Evolutionary conservation across 2,797 vertebrate genomes (phyloP).

Genomic region (Rostrhamus sociabilis): DNA sequence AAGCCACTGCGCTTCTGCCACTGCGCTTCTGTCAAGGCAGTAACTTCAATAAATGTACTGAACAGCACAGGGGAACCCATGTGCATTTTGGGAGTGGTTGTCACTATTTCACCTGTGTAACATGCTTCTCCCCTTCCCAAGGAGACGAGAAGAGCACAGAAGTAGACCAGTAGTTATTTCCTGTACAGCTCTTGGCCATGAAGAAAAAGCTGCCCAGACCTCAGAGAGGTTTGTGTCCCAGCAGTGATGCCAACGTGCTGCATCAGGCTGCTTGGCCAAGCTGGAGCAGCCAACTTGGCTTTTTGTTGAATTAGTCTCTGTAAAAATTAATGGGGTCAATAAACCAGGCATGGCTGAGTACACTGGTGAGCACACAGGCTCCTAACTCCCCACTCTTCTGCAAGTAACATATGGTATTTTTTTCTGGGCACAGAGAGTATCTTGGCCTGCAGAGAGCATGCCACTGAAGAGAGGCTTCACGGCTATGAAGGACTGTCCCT

Average conservation of each 20-base stretch:
- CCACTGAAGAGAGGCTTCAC: neutral
- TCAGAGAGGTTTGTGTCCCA: neutral
- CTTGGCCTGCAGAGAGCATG: neutral
- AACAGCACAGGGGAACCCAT: neutral
- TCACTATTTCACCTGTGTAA: neutral
- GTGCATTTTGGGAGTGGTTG: neutral
- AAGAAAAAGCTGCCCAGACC: neutral
- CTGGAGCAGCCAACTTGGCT: neutral
- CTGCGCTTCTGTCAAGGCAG: neutral
- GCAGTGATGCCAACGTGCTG: neutral
- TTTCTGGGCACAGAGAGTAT: neutral
- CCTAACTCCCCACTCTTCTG: neutral
- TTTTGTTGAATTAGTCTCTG: neutral
- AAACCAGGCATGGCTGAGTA: neutral
- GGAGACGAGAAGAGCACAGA: neutral
- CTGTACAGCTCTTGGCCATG: neutral
- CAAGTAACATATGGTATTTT: neutral
- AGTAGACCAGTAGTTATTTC: neutral
- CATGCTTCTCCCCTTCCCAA: neutral
- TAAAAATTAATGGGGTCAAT: neutral
- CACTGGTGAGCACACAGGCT: neutral
- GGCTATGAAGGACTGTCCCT: neutral
- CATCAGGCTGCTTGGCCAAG: neutral
- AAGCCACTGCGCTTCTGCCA: neutral
- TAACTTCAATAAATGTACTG: neutral